A percentile compares a stretch with the other conserved stretches of the same genome.
These are phyloP conservation scores for Crenichthys baileyi DNA, from an alignment of 2,797 vertebrate genomes.

Conservation along the genomic window DNA sequence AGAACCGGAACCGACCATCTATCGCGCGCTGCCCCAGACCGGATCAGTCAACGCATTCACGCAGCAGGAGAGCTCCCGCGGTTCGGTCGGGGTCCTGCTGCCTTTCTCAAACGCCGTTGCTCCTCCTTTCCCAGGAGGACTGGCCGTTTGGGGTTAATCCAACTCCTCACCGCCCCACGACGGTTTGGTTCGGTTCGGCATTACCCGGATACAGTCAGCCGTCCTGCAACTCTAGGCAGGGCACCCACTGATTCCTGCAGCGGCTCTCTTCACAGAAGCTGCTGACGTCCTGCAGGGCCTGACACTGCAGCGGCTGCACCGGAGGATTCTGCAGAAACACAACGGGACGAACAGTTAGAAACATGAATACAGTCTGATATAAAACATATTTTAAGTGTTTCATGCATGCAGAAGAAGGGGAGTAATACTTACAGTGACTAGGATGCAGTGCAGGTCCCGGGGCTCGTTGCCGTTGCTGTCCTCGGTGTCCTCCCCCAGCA, in stretches of 20 bases:
- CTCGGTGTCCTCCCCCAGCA: conserved; percentile 80
- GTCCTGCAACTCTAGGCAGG: conserved; percentile 85
- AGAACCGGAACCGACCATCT: conserved; percentile 4
- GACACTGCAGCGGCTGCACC: conserved; percentile 85
- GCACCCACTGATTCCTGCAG: conserved; percentile 91
- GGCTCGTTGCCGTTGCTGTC: conserved; percentile 82
- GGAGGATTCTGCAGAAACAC: conserved; percentile 81
- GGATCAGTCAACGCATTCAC: neutral
- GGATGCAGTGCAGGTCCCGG: conserved; percentile 91
- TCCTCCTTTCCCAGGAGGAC: conserved; percentile 44
- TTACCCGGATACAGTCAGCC: conserved; percentile 76
- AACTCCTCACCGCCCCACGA: conserved; percentile 40
- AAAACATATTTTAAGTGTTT: neutral
- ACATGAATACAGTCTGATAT: neutral
- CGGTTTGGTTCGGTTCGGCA: conserved; percentile 64
- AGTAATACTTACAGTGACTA: conserved; percentile 87
- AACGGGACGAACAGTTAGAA: neutral
- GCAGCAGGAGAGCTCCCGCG: neutral
- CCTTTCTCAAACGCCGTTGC: conserved; percentile 37
- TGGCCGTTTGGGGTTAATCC: conserved; percentile 38
- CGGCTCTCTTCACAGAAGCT: conserved; percentile 90
- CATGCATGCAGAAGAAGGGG: neutral
- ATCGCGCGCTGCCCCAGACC: conserved; percentile 2
- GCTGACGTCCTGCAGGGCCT: conserved; percentile 85
- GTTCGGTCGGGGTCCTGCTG: neutral